Conservation (phyloP, 2,797 vertebrate species). For the Esox lucius region DNA sequence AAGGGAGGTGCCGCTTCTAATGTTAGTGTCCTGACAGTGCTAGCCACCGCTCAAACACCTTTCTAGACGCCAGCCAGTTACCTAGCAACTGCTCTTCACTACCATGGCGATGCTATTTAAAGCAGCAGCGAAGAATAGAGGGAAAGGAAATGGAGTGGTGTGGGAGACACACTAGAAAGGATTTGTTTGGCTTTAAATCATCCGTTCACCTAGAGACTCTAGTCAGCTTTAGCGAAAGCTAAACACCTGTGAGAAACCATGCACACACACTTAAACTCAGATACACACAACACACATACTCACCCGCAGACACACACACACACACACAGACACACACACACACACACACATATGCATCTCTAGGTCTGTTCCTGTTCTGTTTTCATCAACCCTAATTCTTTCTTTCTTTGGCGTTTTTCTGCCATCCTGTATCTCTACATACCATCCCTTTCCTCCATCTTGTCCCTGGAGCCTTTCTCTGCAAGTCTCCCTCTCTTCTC, state of each 20-base stretch:
- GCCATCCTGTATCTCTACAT: not conserved
- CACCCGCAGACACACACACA: not conserved
- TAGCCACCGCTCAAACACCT: slow-evolving; percentile 64
- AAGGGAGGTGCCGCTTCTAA: too few species aligned
- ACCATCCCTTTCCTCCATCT: not conserved
- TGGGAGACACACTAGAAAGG: slow-evolving; percentile 10
- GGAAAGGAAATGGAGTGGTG: slow-evolving; percentile 35
- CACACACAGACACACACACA: not conserved
- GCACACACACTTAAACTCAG: not conserved
- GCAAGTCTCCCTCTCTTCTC: not conserved
- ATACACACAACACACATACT: not conserved
- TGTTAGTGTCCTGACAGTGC: slow-evolving; percentile 42
- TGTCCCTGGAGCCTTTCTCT: not conserved
- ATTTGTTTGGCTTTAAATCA: not conserved
- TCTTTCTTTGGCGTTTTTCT: not conserved
- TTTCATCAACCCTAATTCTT: not conserved
- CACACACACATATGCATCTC: not conserved
- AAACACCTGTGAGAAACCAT: not conserved
- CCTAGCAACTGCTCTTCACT: slow-evolving; percentile 77
- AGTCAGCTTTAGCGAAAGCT: not conserved
- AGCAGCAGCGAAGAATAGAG: slow-evolving; percentile 60
- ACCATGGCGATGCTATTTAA: slow-evolving; percentile 78
- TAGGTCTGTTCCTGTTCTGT: not conserved
- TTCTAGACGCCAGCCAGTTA: slow-evolving; percentile 76
- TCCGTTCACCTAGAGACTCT: not conserved